A percentile compares a stretch with the other conserved stretches of the same genome.
Conservation (phyloP, 2,113 vertebrate genomes). For the Axis porcinus region DNA sequence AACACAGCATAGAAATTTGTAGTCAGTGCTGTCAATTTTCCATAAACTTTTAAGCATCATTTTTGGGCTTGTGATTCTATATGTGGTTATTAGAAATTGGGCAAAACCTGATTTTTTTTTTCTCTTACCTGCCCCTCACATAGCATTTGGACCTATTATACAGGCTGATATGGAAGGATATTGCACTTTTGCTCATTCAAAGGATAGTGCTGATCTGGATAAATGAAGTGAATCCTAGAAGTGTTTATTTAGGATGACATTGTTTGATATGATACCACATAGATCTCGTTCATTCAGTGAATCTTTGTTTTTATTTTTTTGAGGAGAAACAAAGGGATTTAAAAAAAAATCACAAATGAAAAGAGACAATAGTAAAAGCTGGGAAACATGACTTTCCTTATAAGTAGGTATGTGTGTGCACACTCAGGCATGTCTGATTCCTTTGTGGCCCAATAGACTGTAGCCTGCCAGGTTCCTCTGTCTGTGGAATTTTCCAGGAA, state of each 20-base stretch:
- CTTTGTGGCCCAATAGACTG: background rate
- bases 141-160: background rate
- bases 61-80: background rate
- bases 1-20: background rate
- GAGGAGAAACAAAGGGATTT: background rate
- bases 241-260: background rate
- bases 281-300: background rate
- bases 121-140: background rate
- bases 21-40: background rate
- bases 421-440: background rate
- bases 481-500: background rate
- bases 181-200: background rate
- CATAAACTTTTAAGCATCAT: background rate
- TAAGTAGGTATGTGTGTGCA: background rate
- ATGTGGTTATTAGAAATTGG: background rate
- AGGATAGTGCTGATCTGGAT: background rate
- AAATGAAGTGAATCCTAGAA: background rate
- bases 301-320: background rate
- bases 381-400: background rate
- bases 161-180: background rate
- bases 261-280: background rate
- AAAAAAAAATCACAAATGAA: background rate
- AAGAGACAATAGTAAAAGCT: background rate
- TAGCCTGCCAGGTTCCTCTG: background rate
- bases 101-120: background rate